A percentile compares a stretch with the other conserved stretches of the same genome.
These are phyloP conservation scores for Chlamydotis undulata DNA, from an alignment of 2,113 vertebrate genomes.

Conservation along the genomic window DNA sequence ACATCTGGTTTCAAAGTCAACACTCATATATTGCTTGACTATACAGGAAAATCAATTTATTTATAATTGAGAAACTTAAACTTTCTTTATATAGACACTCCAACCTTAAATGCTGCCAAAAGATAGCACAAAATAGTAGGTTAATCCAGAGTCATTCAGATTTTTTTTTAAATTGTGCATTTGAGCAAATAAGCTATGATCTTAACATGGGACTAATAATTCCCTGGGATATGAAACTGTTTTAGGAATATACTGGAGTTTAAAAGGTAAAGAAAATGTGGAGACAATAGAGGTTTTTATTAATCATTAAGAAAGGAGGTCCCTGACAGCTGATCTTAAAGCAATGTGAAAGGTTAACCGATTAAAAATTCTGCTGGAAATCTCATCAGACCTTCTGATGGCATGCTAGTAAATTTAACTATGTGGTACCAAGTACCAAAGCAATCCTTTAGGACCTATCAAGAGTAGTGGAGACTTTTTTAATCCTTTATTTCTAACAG, in stretches of 20 bases:
- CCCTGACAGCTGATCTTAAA: slow-evolving; percentile 26
- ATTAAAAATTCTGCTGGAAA: slow-evolving; percentile 32
- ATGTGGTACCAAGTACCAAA: not conserved
- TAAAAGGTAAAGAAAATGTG: not conserved
- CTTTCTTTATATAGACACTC: not conserved
- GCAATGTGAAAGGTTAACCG: slow-evolving; percentile 24
- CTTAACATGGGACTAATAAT: not conserved
- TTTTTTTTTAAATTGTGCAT: not conserved
- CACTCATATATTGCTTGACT: not conserved
- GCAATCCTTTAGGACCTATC: slow-evolving; percentile 4
- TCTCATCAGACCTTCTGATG: not conserved
- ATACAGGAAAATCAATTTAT: not conserved
- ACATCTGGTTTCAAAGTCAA: not conserved
- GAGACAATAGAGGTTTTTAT: not conserved
- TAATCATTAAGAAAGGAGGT: slow-evolving; percentile 1
- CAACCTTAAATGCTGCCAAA: not conserved
- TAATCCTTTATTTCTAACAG: not conserved
- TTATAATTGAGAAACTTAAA: not conserved
- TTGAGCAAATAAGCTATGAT: not conserved
- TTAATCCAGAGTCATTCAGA: not conserved
- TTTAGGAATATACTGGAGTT: not conserved
- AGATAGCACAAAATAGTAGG: not conserved
- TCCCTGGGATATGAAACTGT: not conserved
- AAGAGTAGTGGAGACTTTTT: not conserved
- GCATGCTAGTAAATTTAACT: slow-evolving; percentile 18